Percentiles rank a stretch among this genome's conserved stretches.
phyloP scores from a whole-genome alignment of 30 jellyfish, hydroid and myxozoan species.

The Pseudorhiza aurosa region DNA sequence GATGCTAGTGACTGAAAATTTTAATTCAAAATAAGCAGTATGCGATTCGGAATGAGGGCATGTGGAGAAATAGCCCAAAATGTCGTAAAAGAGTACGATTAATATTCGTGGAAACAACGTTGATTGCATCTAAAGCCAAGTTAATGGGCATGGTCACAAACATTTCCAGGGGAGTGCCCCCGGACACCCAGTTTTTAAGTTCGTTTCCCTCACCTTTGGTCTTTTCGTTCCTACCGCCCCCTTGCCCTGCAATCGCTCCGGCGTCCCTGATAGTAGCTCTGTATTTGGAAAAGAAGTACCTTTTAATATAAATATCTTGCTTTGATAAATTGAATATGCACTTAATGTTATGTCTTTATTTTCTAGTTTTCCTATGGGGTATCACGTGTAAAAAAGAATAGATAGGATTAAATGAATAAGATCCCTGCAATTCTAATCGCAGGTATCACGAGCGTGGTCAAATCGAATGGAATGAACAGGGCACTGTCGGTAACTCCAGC shows the following conservation, averaged over 20 bases:
- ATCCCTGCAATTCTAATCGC: too few species aligned
- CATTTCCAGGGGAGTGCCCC: slow-evolving; percentile 7
- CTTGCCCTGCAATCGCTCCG: neutral
- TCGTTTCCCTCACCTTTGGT: slow-evolving; percentile 3
- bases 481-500: too few species aligned
- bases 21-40: slow-evolving; percentile 8
- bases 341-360: too few species aligned
- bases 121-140: neutral
- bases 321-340: too few species aligned
- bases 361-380: too few species aligned
- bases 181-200: neutral
- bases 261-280: slow-evolving; percentile 1
- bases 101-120: neutral
- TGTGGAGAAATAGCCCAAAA: slow-evolving; percentile 18
- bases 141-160: slow-evolving; percentile 9
- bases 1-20: too few species aligned
- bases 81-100: neutral
- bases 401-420: too few species aligned
- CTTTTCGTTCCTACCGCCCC: slow-evolving; percentile 25
- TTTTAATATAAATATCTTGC: too few species aligned
- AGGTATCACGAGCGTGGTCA: too few species aligned
- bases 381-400: too few species aligned
- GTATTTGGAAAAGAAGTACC: neutral
- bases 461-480: too few species aligned
- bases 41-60: slow-evolving; percentile 14